Evolutionary conservation across 2,113 vertebrate genomes (phyloP).

Genomic region (Pyrgilauda ruficollis): DNA sequence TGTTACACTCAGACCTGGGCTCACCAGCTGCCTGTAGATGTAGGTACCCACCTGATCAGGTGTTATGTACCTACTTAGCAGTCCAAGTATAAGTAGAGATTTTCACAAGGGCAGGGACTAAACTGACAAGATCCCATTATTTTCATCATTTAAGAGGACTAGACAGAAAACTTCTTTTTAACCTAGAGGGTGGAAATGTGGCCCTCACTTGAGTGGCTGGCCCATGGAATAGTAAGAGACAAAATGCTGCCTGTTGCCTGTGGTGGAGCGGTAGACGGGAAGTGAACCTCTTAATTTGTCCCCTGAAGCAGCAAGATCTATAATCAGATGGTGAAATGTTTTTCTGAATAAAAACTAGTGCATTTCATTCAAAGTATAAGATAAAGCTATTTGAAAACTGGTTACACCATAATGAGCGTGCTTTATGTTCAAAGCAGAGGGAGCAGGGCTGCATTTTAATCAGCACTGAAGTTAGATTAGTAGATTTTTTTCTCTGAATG

Average conservation of each 20-base stretch:
- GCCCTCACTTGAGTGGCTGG: not conserved
- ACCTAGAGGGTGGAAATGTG: not conserved
- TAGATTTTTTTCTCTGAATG: not conserved
- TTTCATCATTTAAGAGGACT: not conserved
- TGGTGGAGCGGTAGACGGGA: not conserved
- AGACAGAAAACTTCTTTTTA: not conserved
- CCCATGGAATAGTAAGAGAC: not conserved
- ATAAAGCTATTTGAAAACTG: conserved; percentile 35
- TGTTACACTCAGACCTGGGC: not conserved
- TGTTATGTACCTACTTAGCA: not conserved
- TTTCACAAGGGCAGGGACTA: not conserved
- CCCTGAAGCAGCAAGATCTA: not conserved
- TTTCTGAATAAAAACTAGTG: conserved; percentile 26
- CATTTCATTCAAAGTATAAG: conserved; percentile 46
- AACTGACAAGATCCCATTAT: not conserved
- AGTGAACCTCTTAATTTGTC: not conserved
- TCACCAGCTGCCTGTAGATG: not conserved
- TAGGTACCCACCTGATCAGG: not conserved
- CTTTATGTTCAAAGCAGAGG: not conserved
- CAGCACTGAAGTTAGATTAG: not conserved
- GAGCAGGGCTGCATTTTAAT: not conserved
- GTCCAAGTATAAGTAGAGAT: not conserved
- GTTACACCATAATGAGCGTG: not conserved
- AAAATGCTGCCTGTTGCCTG: not conserved
- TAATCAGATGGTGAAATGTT: conserved; percentile 58